These are phyloP conservation scores for Hypercompe scribonia DNA, from an alignment of 2,888 invertebrate species.

Conservation along the genomic window DNA sequence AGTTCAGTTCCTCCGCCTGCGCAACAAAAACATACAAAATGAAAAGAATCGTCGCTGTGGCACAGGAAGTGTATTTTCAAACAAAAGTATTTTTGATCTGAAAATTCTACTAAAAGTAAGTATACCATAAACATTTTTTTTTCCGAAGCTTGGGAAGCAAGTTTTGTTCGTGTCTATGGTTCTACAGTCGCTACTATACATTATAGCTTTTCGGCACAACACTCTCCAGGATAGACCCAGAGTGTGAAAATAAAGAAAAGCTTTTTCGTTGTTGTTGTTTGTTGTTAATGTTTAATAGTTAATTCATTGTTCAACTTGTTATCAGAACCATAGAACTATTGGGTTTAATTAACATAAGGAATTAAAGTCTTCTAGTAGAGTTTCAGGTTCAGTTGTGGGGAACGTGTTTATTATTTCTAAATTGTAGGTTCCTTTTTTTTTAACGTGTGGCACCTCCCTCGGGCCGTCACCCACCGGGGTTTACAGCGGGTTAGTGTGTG, in stretches of 20 bases:
- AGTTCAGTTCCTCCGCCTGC: slow-evolving; percentile 95
- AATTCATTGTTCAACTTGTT: background rate
- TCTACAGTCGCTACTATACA: slow-evolving; percentile 22
- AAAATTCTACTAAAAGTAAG: background rate
- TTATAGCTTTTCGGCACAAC: slow-evolving; percentile 4
- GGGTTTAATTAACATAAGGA: too few species aligned
- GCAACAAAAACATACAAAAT: slow-evolving; percentile 59
- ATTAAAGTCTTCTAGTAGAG: background rate
- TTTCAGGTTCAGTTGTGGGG: background rate
- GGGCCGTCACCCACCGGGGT: too few species aligned
- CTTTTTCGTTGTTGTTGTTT: background rate
- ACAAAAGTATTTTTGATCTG: background rate
- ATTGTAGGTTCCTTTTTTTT: too few species aligned
- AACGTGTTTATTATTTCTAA: too few species aligned
- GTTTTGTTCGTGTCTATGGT: slow-evolving; percentile 49
- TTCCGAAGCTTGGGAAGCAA: slow-evolving; percentile 35
- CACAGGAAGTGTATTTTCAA: too few species aligned
- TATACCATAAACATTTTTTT: slow-evolving; percentile 46
- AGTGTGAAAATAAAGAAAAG: background rate
- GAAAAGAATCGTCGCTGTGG: too few species aligned
- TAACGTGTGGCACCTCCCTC: too few species aligned
- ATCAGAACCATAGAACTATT: background rate
- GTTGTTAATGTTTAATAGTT: too few species aligned
- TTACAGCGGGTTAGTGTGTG: too few species aligned
- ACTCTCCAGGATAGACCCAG: slow-evolving; percentile 8